Evolutionary conservation across 1,140 invertebrate species (phyloP).

Genomic region (Gonioctena quinquepunctata): DNA sequence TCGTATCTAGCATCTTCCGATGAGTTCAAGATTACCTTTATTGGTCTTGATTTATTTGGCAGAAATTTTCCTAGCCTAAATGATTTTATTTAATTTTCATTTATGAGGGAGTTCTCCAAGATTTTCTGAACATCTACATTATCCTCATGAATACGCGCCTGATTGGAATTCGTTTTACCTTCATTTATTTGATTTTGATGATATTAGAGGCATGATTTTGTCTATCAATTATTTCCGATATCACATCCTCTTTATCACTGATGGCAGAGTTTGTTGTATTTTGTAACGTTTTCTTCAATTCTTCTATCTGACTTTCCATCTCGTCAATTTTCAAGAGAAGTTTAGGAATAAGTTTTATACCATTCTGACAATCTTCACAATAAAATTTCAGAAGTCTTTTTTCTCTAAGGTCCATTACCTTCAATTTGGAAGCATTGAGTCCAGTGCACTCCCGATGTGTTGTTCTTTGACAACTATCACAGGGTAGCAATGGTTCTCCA

Average conservation of each 20-base stretch:
- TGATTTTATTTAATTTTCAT: no score
- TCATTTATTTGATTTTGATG: no score
- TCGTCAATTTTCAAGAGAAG: background rate
- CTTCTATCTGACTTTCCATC: background rate
- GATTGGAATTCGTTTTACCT: no score
- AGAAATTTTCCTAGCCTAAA: no score
- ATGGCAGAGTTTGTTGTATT: background rate
- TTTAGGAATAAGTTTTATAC: background rate
- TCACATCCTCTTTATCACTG: slow-evolving; percentile 4
- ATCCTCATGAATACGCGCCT: no score
- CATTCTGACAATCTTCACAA: slow-evolving; percentile 3
- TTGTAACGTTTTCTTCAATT: background rate
- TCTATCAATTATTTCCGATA: slow-evolving; percentile 1
- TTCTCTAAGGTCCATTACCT: slow-evolving; percentile 1
- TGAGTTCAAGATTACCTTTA: no score
- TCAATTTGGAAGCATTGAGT: background rate
- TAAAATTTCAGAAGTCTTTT: slow-evolving; percentile 3
- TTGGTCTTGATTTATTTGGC: no score
- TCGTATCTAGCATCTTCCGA: no score
- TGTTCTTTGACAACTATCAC: background rate
- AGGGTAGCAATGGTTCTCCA: no score
- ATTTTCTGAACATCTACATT: no score
- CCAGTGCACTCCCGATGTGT: background rate
- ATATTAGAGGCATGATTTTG: slow-evolving; percentile 1
- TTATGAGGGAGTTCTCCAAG: no score